phyloP scores from a whole-genome alignment of 2,113 vertebrate species.

The Brachyistius frenatus region DNA sequence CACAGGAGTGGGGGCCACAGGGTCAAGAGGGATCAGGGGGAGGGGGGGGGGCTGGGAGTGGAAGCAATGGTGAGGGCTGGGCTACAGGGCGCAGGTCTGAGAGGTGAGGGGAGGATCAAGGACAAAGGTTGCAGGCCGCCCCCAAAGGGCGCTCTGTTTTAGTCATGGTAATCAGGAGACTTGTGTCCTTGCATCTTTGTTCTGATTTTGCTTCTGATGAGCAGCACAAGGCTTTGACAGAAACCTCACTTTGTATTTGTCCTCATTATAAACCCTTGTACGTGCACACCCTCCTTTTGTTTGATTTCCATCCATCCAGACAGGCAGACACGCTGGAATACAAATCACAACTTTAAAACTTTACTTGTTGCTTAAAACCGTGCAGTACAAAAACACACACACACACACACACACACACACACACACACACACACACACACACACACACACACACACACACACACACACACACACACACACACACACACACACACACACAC shows the following conservation, averaged over 20 bases:
- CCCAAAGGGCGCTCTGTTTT: too few relatives aligned
- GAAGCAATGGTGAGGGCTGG: too few relatives aligned
- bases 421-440: neutral
- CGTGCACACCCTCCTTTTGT: neutral
- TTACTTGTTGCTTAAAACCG: constrained; percentile 13
- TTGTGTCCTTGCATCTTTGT: constrained; percentile 27
- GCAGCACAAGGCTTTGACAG: constrained; percentile 23
- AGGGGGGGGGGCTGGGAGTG: too few relatives aligned
- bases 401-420: neutral
- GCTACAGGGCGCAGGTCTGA: too few relatives aligned
- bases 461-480: neutral
- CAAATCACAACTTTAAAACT: constrained; percentile 5
- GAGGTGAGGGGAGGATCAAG: too few relatives aligned
- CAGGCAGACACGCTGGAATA: constrained; percentile 3
- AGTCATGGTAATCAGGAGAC: neutral
- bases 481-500: neutral
- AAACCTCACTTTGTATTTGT: constrained; percentile 6
- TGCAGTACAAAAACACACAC: neutral
- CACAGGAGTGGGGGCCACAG: too few relatives aligned
- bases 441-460: neutral
- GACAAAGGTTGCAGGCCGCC: too few relatives aligned
- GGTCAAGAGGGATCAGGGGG: too few relatives aligned
- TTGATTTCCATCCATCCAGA: constrained; percentile 23
- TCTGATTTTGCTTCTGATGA: constrained; percentile 33
- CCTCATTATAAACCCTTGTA: constrained; percentile 5